Base-by-base conservation (phyloP, 2,113 vertebrate species). In the Pangasianodon gigas region DNA sequence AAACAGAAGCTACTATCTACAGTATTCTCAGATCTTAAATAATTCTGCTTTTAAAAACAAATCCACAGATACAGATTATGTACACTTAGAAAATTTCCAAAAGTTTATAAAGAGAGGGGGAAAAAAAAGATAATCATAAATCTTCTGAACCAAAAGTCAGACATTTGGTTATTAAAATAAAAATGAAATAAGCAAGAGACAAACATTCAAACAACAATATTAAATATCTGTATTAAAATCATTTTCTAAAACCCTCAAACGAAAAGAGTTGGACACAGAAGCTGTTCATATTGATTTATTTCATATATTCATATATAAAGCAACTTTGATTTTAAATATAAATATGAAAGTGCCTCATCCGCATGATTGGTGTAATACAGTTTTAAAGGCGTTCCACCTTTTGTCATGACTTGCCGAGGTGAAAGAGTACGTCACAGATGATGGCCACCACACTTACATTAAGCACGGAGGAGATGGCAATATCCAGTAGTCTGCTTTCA, bases 381-480 rank as follows among this genome's bases (percentile, higher is more conserved):
- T 77, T 79, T 74, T 84, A 88, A 71, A 88, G 95, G 62, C 83
- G 94, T 94, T 95, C 92, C 94, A 93, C 94, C 96, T 95, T 94
- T 92, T 97, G 98, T 99, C 98, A 99, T 97, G 97, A 98, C 94
- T 98, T 98, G 94, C 97, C 98, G 26, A 99, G 97, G 95, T 99
- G 97, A 96, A 98, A 99, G 89, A 99, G 98, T 96, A 99, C 97
- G 96, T 99, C 98, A 95, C 98, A 99, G 95, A 99, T 95, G 93
- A 99, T 96, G 91, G 96, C 96, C 71, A 97, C 97, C 89, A 99
- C 97, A 93, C 96, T 96, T 71, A 96, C 95, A 96, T 98, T 98
- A 95, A 99, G 97, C 95, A 98, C 97, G 89, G 98, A 96, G 90
- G 98, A 99, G 94, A 99, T 97, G 67, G 98, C 98, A 95, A 99